Percentiles rank a stretch among this genome's conserved stretches.
Evolutionary conservation across 2,113 vertebrate species (phyloP).

Genomic region (Vulpes vulpes): DNA sequence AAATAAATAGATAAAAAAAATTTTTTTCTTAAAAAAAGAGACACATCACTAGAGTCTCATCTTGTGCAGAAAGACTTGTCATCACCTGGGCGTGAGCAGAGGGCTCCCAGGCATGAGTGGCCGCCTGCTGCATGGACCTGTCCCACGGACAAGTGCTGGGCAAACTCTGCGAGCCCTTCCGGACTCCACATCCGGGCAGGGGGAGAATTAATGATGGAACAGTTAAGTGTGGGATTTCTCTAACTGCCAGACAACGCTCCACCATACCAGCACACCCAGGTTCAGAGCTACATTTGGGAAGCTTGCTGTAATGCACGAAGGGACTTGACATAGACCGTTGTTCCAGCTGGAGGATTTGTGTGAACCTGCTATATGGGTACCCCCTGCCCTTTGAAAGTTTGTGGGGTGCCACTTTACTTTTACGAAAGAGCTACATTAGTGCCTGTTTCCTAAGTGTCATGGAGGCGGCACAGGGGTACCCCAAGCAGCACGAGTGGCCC

Average conservation of each 20-base stretch:
- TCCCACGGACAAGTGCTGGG: neutral
- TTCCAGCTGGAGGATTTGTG: neutral
- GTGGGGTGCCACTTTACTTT: neutral
- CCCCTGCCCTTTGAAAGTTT: neutral
- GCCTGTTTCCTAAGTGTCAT: neutral
- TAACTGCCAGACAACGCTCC: neutral
- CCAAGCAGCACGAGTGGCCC: neutral
- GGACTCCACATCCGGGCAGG: neutral
- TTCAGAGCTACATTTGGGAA: neutral
- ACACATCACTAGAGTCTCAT: neutral
- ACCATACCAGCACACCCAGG: neutral
- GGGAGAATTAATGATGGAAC: neutral
- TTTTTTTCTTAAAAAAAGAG: neutral
- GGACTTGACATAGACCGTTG: neutral
- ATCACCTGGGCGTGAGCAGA: neutral
- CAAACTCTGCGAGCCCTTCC: neutral
- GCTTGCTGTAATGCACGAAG: neutral
- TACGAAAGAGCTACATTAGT: neutral
- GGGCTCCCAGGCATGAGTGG: neutral
- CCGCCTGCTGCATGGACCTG: neutral
- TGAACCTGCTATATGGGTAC: neutral
- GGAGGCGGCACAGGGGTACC: accelerated
- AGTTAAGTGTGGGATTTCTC: neutral
- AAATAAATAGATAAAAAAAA: neutral
- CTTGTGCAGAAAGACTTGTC: neutral